These are phyloP conservation scores for Pelobates cultripes DNA, from an alignment of 2,797 vertebrate genomes.

Conservation along the genomic window DNA sequence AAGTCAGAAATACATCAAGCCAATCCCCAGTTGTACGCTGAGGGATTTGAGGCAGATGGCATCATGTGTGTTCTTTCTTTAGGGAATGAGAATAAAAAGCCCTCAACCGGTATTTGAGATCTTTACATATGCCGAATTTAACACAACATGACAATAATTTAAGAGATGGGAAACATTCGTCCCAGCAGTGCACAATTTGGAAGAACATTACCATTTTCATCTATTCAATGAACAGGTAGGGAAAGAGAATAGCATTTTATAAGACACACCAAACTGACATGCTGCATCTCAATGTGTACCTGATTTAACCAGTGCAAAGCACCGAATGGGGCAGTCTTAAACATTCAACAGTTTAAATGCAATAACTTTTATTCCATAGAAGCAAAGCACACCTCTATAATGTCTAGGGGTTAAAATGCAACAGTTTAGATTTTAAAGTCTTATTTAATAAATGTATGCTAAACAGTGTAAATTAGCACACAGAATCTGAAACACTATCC, in stretches of 20 bases:
- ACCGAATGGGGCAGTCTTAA: no score
- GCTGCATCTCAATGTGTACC: no score
- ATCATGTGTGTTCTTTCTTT: conserved; percentile 46
- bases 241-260: neutral
- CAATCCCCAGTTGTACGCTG: conserved; percentile 49
- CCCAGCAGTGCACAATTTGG: neutral
- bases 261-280: neutral
- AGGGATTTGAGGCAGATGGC: conserved; percentile 48
- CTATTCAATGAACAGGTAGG: neutral
- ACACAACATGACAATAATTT: conserved; percentile 33
- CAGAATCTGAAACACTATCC: no score
- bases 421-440: no score
- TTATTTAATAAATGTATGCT: no score
- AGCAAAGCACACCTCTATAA: no score
- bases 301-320: no score
- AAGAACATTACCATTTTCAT: neutral
- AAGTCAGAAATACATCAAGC: conserved; percentile 37
- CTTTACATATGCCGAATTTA: conserved; percentile 42
- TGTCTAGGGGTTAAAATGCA: no score
- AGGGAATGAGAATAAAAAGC: conserved; percentile 42
- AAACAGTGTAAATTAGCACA: no score
- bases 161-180: conserved; percentile 22
- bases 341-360: no score
- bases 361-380: no score
- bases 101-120: conserved; percentile 37